Evolutionary conservation across 2,888 invertebrate species (phyloP).

Genomic region (Cephus sareptanus): DNA sequence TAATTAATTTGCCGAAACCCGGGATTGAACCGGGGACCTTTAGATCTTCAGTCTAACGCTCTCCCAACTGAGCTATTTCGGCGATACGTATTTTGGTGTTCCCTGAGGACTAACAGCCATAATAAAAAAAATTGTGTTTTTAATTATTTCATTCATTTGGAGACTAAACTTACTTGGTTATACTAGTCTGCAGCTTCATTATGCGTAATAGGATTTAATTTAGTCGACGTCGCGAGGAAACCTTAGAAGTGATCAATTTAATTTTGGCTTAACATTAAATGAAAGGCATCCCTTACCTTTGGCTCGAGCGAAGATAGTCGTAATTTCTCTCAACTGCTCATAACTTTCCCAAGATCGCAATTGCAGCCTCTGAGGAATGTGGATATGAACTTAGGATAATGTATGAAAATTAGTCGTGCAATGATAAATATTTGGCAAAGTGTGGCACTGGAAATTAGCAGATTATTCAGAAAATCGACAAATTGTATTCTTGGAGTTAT

Average conservation of each 20-base stretch:
- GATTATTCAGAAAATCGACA: neutral
- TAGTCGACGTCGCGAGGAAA: neutral
- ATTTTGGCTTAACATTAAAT: neutral
- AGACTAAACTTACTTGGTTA: neutral
- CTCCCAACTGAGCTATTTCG: slow-evolving; percentile 51
- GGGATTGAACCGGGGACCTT: slow-evolving; percentile 44
- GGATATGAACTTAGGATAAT: neutral
- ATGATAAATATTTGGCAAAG: neutral
- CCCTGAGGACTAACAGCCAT: neutral
- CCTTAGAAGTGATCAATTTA: neutral
- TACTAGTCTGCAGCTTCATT: neutral
- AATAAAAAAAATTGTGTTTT: neutral
- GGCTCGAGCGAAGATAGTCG: neutral
- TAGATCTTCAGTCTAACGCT: slow-evolving; percentile 46
- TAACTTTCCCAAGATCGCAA: neutral
- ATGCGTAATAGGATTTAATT: neutral
- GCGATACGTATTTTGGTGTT: neutral
- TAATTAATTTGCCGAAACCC: slow-evolving; percentile 39
- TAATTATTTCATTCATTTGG: neutral
- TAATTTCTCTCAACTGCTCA: neutral
- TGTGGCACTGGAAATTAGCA: neutral
- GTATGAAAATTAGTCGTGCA: neutral
- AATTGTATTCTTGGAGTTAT: neutral
- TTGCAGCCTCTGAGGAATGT: neutral
- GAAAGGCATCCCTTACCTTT: neutral